Evolutionary conservation across 1,140 invertebrate species (phyloP).

Genomic region (Mycetomoellerius zeteki): DNA sequence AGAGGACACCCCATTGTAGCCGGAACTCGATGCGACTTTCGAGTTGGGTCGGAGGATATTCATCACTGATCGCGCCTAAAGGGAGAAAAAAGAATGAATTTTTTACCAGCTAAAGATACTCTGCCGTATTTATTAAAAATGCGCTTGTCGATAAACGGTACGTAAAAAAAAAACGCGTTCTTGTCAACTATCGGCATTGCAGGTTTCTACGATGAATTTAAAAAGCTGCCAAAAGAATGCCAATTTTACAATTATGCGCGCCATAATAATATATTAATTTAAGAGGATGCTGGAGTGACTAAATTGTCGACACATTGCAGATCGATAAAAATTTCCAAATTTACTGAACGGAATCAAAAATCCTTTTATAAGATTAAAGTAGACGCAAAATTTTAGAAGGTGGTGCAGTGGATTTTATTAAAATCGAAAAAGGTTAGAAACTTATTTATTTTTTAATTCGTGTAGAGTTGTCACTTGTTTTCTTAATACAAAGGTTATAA

Average conservation of each 20-base stretch:
- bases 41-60: slow-evolving; percentile 52
- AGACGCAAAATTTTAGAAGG: too few relatives aligned
- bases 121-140: background rate
- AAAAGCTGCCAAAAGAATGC: background rate
- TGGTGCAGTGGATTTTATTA: too few relatives aligned
- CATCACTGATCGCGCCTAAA: background rate
- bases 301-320: too few relatives aligned
- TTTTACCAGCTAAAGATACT: slow-evolving; percentile 41
- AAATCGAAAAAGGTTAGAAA: too few relatives aligned
- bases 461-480: too few relatives aligned
- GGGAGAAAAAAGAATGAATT: background rate
- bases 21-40: background rate
- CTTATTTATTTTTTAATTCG: too few relatives aligned
- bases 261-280: background rate
- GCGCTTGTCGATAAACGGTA: background rate
- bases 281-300: background rate
- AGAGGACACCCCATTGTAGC: slow-evolving; percentile 82
- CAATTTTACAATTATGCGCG: background rate
- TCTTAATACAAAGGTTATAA: too few relatives aligned
- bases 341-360: too few relatives aligned
- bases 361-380: too few relatives aligned
- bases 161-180: background rate
- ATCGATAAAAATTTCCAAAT: too few relatives aligned
- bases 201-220: background rate
- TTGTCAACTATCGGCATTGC: slow-evolving; percentile 1